Percentiles rank a stretch among this genome's conserved stretches.
These are phyloP conservation scores for Andricus quercusramuli DNA, from an alignment of 2,888 invertebrate genomes.

Conservation along the genomic window DNA sequence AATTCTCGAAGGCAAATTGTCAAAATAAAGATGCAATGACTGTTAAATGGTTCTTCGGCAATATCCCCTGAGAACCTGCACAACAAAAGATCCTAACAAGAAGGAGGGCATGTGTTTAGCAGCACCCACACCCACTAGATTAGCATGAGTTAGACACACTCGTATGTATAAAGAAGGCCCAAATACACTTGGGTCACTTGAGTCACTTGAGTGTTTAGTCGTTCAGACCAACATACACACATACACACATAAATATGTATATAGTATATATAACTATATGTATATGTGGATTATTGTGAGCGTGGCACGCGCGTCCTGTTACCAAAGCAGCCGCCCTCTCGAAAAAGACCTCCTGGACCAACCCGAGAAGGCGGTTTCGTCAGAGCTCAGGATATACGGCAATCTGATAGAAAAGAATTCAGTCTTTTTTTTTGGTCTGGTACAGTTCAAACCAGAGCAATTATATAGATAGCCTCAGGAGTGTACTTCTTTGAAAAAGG, in stretches of 20 bases:
- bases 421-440: slow-evolving; percentile 44
- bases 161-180: slow-evolving; percentile 19
- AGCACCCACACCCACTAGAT: slow-evolving; percentile 39
- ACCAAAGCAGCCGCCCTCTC: slow-evolving; percentile 74
- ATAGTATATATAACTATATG: background rate
- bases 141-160: slow-evolving; percentile 18
- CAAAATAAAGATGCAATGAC: background rate
- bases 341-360: slow-evolving; percentile 49
- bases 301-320: slow-evolving; percentile 75
- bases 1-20: no score
- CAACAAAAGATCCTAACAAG: slow-evolving; percentile 44
- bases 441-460: background rate
- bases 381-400: slow-evolving; percentile 47
- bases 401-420: slow-evolving; percentile 51
- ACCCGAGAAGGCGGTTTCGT: slow-evolving; percentile 58
- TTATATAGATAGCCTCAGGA: background rate
- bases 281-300: slow-evolving; percentile 48
- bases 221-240: background rate
- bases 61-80: slow-evolving; percentile 5
- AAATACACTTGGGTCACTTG: slow-evolving; percentile 45
- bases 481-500: background rate
- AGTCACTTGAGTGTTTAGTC: background rate
- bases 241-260: no score
- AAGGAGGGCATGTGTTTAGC: slow-evolving; percentile 40
- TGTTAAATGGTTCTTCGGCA: slow-evolving; percentile 6